Percentiles rank a stretch among this genome's conserved stretches.
phyloP scores from a whole-genome alignment of 2,888 invertebrate genomes.

The Pilophorus perplexus region DNA sequence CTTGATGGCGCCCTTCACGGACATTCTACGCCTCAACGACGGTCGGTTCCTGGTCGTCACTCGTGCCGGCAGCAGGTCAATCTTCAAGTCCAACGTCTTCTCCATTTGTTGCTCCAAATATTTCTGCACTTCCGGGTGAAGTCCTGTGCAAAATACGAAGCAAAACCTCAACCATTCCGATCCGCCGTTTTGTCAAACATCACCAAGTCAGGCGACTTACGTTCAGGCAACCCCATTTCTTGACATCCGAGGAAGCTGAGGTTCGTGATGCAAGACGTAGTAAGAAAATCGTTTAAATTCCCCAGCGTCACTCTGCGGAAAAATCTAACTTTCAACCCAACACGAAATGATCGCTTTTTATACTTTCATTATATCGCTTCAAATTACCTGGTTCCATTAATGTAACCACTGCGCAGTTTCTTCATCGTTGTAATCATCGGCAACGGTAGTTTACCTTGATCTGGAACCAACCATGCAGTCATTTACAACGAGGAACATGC shows the following conservation, averaged over 20 bases:
- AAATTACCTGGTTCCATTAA: constrained; percentile 81
- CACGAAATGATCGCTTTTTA: no score
- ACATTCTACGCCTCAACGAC: constrained; percentile 58
- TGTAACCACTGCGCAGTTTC: constrained; percentile 96
- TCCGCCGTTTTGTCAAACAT: neutral
- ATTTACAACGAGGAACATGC: no score
- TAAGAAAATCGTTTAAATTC: constrained; percentile 90
- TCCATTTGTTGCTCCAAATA: constrained; percentile 83
- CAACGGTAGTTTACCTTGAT: constrained; percentile 85
- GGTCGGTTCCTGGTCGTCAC: constrained; percentile 47
- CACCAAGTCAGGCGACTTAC: constrained; percentile 56
- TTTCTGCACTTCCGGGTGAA: constrained; percentile 78
- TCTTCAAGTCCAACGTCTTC: constrained; percentile 73
- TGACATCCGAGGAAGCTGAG: constrained; percentile 91
- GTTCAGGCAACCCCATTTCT: constrained; percentile 85
- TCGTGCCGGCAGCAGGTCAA: constrained; percentile 63
- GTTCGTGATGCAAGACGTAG: constrained; percentile 96
- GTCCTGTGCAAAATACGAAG: constrained; percentile 56
- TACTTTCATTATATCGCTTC: no score
- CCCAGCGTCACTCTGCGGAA: constrained; percentile 91
- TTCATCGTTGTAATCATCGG: constrained; percentile 97
- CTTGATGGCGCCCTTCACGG: constrained; percentile 88
- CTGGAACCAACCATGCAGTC: constrained; percentile 58
- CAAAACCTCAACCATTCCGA: neutral
- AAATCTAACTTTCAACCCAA: no score